Evolutionary conservation across 2,113 vertebrate species (phyloP).

Genomic region (Merops nubicus): DNA sequence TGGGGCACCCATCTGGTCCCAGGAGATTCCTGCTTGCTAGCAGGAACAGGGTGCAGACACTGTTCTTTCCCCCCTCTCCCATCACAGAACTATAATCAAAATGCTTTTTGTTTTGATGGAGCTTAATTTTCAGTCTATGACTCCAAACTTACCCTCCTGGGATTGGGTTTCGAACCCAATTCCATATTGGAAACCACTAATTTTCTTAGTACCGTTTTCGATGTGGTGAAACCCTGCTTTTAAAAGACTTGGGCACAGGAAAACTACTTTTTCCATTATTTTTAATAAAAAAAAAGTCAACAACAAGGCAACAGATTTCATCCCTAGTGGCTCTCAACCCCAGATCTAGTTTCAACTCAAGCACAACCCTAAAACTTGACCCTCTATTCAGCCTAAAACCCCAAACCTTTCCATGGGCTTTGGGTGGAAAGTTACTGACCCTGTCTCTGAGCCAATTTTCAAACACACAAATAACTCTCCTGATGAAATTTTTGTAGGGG

Average conservation of each 20-base stretch:
- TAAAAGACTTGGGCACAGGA: neutral
- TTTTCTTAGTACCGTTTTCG: neutral
- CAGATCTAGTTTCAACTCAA: neutral
- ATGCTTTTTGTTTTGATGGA: neutral
- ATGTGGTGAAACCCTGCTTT: neutral
- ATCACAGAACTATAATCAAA: neutral
- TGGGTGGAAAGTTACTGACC: constrained; percentile 58
- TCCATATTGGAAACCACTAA: constrained; percentile 27
- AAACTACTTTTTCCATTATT: constrained; percentile 33
- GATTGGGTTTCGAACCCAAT: neutral
- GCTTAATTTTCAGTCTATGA: neutral
- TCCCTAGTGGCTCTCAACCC: neutral
- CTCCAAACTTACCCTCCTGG: constrained; percentile 15
- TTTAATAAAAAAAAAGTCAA: neutral
- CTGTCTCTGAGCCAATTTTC: constrained; percentile 41
- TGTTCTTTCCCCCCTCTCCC: neutral
- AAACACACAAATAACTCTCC: constrained; percentile 42
- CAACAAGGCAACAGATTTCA: neutral
- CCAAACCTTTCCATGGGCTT: constrained; percentile 26
- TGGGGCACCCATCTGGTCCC: neutral
- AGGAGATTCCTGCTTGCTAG: neutral
- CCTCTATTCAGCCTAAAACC: constrained; percentile 21
- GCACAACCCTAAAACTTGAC: constrained; percentile 18
- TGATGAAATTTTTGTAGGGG: constrained; percentile 17
- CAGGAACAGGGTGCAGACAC: neutral